A percentile compares a stretch with the other conserved stretches of the same genome.
These are phyloP conservation scores for Graptemys geographica DNA, from an alignment of 2,797 vertebrate species.

Conservation along the genomic window DNA sequence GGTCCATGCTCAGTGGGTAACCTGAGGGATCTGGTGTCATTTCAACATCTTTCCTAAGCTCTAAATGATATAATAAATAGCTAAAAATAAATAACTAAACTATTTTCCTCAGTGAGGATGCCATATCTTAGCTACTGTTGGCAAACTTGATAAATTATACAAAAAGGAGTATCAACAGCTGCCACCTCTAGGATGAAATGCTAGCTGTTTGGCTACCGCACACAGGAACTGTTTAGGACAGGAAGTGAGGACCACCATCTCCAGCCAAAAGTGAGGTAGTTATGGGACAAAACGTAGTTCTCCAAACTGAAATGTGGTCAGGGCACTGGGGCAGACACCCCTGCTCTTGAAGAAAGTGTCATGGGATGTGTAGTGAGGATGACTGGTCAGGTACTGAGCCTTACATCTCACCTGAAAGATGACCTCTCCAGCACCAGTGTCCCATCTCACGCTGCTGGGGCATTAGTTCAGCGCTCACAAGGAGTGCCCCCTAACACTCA, in stretches of 20 bases:
- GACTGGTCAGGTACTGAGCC: fast-evolving
- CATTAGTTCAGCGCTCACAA: neutral
- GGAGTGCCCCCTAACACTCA: neutral
- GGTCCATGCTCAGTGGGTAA: neutral
- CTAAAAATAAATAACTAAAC: neutral
- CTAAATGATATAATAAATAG: neutral
- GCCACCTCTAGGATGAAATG: neutral
- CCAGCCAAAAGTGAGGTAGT: neutral
- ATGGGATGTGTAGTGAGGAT: neutral
- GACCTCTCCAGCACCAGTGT: neutral
- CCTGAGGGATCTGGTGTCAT: neutral
- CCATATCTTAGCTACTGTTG: neutral
- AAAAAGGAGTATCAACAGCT: neutral
- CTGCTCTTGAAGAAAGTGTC: neutral
- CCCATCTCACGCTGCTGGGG: neutral
- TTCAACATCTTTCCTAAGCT: neutral
- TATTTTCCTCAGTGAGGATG: neutral
- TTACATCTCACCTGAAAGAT: neutral
- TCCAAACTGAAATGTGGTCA: neutral
- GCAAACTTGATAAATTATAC: neutral
- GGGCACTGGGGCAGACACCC: neutral
- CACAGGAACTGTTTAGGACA: neutral
- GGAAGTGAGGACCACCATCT: neutral
- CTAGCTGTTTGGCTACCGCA: neutral
- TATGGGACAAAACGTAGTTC: neutral